These are phyloP conservation scores for Thunnus maccoyii DNA, from an alignment of 2,113 vertebrate species.

Conservation along the genomic window DNA sequence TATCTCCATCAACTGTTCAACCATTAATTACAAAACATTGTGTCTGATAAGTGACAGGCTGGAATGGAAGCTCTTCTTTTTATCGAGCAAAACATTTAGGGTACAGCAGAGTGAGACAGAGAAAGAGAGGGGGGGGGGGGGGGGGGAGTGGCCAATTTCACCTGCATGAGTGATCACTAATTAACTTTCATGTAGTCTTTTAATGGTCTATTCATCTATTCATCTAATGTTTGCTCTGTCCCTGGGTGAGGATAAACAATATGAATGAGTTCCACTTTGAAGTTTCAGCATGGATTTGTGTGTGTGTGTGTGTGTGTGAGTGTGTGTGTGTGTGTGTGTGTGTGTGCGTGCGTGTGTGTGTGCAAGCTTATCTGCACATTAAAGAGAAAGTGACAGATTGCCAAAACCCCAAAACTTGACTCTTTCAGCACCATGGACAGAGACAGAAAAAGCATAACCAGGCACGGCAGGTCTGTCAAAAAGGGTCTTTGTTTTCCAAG, in stretches of 20 bases:
- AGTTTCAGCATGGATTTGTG: not conserved
- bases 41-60: constrained; percentile 20
- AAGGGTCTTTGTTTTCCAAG: too few relatives aligned
- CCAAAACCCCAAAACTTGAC: not conserved
- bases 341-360: not conserved
- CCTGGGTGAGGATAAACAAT: constrained; percentile 21
- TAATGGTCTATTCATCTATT: constrained; percentile 16
- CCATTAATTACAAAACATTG: constrained; percentile 34
- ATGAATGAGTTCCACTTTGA: constrained; percentile 17
- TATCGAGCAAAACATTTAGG: constrained; percentile 1
- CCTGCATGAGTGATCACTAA: constrained; percentile 47
- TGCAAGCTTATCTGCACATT: too few relatives aligned
- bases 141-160: not conserved
- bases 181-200: constrained; percentile 30
- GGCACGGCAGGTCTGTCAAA: too few relatives aligned
- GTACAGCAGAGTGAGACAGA: not conserved
- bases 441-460: not conserved
- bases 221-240: constrained; percentile 32
- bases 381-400: constrained; percentile 73
- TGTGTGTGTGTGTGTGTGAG: not conserved
- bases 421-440: not conserved
- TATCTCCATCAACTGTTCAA: constrained; percentile 16
- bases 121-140: not conserved
- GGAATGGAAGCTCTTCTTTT: not conserved
- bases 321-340: not conserved